Conservation (phyloP, 2,888 invertebrate genomes). For the Philopedon plagiatum region DNA sequence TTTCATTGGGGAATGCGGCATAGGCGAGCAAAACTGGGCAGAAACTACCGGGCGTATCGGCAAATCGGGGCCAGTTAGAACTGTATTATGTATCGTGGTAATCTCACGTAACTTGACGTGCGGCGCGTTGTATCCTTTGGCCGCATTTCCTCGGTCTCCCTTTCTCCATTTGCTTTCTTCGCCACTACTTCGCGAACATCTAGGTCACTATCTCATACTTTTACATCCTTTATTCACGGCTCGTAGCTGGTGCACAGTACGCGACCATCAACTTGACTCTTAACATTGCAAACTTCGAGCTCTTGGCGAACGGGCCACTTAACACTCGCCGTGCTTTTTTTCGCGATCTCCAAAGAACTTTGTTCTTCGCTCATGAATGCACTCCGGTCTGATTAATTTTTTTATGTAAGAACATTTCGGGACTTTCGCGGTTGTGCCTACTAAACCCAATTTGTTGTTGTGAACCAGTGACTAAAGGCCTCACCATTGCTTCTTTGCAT, state of each 20-base stretch:
- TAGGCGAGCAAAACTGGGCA: conserved; percentile 46
- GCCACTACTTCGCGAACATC: conserved; percentile 68
- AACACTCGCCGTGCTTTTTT: conserved; percentile 27
- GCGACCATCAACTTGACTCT: conserved; percentile 47
- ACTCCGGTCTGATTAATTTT: too few species aligned
- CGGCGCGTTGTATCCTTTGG: conserved; percentile 65
- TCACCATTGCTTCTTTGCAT: conserved; percentile 64
- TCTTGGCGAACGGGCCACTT: conserved; percentile 26
- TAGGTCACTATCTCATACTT: conserved; percentile 70
- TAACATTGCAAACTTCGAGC: conserved; percentile 48
- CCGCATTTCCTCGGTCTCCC: conserved; percentile 69
- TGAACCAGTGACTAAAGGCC: conserved; percentile 56
- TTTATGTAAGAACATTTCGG: not conserved
- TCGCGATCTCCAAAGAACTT: conserved; percentile 31
- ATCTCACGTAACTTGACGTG: conserved; percentile 69
- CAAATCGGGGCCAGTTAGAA: conserved; percentile 54
- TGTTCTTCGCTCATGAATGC: conserved; percentile 34
- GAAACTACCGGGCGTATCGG: conserved; percentile 46
- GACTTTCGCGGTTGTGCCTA: conserved; percentile 28
- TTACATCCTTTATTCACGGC: conserved; percentile 64
- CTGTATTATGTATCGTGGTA: conserved; percentile 67
- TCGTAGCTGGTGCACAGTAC: conserved; percentile 50
- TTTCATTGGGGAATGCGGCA: conserved; percentile 66
- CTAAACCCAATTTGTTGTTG: conserved; percentile 49
- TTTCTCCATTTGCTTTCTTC: conserved; percentile 68